Evolutionary conservation across 2,797 vertebrate genomes (phyloP), one percentile per base, ranked within the genome.

Genomic region (Streptopelia turtur): DNA sequence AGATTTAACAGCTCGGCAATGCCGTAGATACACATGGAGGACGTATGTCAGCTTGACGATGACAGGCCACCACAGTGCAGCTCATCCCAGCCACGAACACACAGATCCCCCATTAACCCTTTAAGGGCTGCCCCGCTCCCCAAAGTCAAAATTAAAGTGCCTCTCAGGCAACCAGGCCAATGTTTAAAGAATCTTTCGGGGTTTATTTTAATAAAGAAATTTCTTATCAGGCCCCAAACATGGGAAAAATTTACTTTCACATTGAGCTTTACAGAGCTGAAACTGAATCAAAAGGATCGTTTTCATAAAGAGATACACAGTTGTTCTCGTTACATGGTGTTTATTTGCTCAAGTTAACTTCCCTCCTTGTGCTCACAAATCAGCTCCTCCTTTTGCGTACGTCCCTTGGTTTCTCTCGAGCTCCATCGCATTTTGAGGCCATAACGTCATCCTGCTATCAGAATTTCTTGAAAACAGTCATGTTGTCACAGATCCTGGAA

Each of bases 141-240:
- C 81, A 37, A 69, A 87, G 18, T 20, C 45, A 53, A 71, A 60
- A 70, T 10, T 12, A 4, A 88, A 89, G 33, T 59, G 74, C 64
- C 89, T 80, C 57, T 84, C 10, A 35, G 83, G 72, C 76, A 82
- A 78, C 18, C 31, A 65, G 43, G 12, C 68, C 57, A 78, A 89
- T 90, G 90, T 24, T 14, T 75, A 59, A 70, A 86, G 55, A 83
- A 45, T 56, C 55, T 70, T 86, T 53, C 55, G 91, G 81, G 77
- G 49, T 94, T 95, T 95, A 83, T 71, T 96, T 94, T 47, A 90
- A 95, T 65, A 79, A 82, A 86, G 69, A 77, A 30, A 66, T 33
- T 81, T 91, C 55, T 87, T 64, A 61, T 31, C 56, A 17, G 28
- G 69, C 83, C 93, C 90, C 94, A 87, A 87, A 75, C 39, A 41